Percentiles rank a stretch among this genome's conserved stretches.
phyloP scores from a whole-genome alignment of 2,888 invertebrate genomes.

The Tetragonula carbonaria region DNA sequence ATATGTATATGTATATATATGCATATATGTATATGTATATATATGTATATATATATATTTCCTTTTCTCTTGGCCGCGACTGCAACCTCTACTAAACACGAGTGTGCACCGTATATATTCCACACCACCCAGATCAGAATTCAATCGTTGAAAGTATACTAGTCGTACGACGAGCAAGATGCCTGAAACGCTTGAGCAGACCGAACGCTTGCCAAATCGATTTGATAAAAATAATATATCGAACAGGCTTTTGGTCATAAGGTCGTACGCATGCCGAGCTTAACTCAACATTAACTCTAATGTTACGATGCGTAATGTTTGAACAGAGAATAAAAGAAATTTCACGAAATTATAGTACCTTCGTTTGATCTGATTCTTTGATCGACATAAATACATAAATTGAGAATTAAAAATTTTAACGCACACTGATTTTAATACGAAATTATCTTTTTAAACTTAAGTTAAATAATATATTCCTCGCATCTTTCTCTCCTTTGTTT shows the following conservation, averaged over 20 bases:
- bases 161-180: background rate
- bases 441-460: too few species aligned
- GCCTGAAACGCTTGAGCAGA: background rate
- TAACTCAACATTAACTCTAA: background rate
- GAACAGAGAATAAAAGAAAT: background rate
- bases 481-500: too few species aligned
- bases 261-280: too few species aligned
- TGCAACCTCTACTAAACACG: conserved; percentile 7
- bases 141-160: conserved; percentile 18
- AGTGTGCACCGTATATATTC: conserved; percentile 1
- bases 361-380: background rate
- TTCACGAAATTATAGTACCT: background rate
- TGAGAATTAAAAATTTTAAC: background rate
- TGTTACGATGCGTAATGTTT: background rate
- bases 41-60: background rate
- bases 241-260: background rate
- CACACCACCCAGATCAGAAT: conserved; percentile 15
- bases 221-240: conserved; percentile 3
- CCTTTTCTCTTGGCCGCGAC: conserved; percentile 50
- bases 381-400: background rate
- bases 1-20: too few species aligned
- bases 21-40: too few species aligned
- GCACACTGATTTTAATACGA: too few species aligned
- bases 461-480: too few species aligned
- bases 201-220: background rate